Evolutionary conservation across 2,797 vertebrate species (phyloP), one percentile per base, ranked within the genome.

Genomic region (Odontamblyopus rebecca): DNA sequence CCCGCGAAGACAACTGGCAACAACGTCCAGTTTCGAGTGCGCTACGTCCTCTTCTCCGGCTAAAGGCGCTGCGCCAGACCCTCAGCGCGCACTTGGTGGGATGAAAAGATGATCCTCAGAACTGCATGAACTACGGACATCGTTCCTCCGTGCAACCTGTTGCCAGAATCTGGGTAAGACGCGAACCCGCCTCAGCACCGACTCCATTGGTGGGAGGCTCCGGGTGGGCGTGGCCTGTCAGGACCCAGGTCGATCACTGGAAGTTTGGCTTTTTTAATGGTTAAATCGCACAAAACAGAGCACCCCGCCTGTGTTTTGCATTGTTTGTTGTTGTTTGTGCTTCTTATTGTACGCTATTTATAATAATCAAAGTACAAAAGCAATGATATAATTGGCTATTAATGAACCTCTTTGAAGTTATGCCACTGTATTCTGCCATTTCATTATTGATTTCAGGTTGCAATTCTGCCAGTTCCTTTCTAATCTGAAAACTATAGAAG

Each of bases 91-190:
- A 41, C 66, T 16, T 35, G 26, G 1, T 51, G 72, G 66, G 75
- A 85, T 75, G 71, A 72, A 70, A 59, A 75, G 77, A 80, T 75
- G 71, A 62, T 82, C 38, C 66, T 79, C 75, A n/a, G 27, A 54
- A n/a, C 48, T 53, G 48, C 77, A 62, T 80, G 80, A 75, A 80
- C 54, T 67, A 85, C 72, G 78, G 73, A 77, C 73, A 80, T 63
- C 53, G 74, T 77, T 76, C 61, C 74, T 78, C 84, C 74, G 76
- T 32, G 80, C 90, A 91, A 94, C 93, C 93, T 94, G 93, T 94
- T 94, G 92, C 90, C 84, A 86, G 77, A 78, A 23, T 85, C 73
- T 88, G 85, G 70, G 82, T 68, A n/a, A 67, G 68, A 29, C 67
- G 0, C 78, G 41, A 74, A 68, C 85, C 90, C 91, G 88, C 91